Evolutionary conservation across 2,113 vertebrate species (phyloP).

Genomic region (Apistogramma diplotaenia): DNA sequence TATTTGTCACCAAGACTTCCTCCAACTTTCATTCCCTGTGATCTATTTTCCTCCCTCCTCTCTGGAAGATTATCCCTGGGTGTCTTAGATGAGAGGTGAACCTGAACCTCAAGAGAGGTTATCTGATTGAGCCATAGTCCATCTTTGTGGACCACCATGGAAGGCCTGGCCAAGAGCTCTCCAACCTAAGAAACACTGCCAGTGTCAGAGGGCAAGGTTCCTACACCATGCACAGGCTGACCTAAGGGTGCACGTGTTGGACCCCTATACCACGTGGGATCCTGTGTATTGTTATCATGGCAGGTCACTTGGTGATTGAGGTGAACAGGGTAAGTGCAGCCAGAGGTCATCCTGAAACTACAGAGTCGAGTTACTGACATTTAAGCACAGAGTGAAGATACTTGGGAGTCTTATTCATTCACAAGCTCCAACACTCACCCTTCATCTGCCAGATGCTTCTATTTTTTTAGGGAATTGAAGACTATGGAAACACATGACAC

Average conservation of each 20-base stretch:
- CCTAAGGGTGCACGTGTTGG: slow-evolving; percentile 69
- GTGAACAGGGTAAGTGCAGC: slow-evolving; percentile 63
- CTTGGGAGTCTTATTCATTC: slow-evolving; percentile 16
- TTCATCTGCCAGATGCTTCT: slow-evolving; percentile 28
- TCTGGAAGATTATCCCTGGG: slow-evolving; percentile 51
- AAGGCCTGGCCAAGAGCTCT: slow-evolving; percentile 76
- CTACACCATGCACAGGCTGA: slow-evolving; percentile 74
- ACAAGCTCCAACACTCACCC: not conserved
- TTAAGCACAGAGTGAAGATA: slow-evolving; percentile 5
- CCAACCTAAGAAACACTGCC: slow-evolving; percentile 78
- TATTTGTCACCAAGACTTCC: not conserved
- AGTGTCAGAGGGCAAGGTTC: slow-evolving; percentile 76
- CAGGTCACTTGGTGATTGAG: slow-evolving; percentile 63
- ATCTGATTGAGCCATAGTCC: slow-evolving; percentile 76
- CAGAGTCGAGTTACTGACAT: slow-evolving; percentile 54
- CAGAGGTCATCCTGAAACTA: slow-evolving; percentile 56
- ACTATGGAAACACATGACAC: not conserved
- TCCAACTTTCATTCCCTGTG: slow-evolving; percentile 5
- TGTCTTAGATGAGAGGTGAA: slow-evolving; percentile 77
- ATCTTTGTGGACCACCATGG: slow-evolving; percentile 82
- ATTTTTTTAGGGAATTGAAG: slow-evolving; percentile 31
- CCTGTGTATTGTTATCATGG: slow-evolving; percentile 52
- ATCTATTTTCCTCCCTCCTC: slow-evolving; percentile 19
- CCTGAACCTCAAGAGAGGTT: slow-evolving; percentile 76
- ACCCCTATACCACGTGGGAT: slow-evolving; percentile 46